Conservation (phyloP, 2,888 invertebrate genomes). For the Lasioglossum vierecki region DNA sequence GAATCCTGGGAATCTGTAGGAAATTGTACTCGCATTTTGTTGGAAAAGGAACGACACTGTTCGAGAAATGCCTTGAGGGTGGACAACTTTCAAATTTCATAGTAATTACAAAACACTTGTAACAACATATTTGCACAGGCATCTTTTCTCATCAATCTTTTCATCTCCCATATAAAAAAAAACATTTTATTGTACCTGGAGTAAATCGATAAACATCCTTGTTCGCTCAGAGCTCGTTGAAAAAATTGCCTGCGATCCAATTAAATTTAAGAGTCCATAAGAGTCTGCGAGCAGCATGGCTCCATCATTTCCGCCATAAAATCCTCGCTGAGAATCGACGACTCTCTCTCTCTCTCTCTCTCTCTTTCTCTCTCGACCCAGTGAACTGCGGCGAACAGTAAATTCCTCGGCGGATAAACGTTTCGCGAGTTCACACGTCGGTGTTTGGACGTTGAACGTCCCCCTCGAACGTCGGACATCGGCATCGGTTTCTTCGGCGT, state of each 20-base stretch:
- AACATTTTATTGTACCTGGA: background rate
- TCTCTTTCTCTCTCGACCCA: background rate
- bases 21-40: background rate
- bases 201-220: background rate
- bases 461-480: background rate
- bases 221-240: background rate
- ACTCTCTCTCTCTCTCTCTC: background rate
- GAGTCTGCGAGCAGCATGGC: background rate
- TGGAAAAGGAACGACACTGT: background rate
- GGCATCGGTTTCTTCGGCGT: slow-evolving; percentile 42
- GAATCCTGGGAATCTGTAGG: background rate
- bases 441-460: slow-evolving; percentile 6
- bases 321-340: background rate
- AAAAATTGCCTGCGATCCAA: background rate
- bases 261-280: slow-evolving; percentile 11
- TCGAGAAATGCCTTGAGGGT: background rate
- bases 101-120: background rate
- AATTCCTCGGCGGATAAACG: slow-evolving; percentile 25
- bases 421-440: slow-evolving; percentile 47
- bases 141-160: background rate
- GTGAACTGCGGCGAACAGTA: background rate
- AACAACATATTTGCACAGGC: background rate
- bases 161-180: background rate
- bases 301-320: slow-evolving; percentile 9
- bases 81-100: background rate